Evolutionary conservation across 2,888 invertebrate genomes (phyloP), one percentile per base, ranked within the genome.

Genomic region (Pandemis cinnamomeana): DNA sequence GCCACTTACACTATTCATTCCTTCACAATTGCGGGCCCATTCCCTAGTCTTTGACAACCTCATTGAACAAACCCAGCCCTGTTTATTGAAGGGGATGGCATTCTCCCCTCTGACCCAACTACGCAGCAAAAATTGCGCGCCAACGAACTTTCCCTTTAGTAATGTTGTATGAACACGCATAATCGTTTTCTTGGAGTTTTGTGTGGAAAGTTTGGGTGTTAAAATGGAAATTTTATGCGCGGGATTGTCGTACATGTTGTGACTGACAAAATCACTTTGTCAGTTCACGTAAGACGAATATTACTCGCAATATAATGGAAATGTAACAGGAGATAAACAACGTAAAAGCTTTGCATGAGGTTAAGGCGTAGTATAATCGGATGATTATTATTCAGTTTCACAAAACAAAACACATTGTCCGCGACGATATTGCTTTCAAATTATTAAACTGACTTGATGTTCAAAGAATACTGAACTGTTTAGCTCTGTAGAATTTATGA

Each of bases 31-130:
- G 63, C 55, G 55, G 55, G 2, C 58, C 62, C 62, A 41, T 51
- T 58, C 64, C 64, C 53, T 44, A 44, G 27, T 69, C 53, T 46
- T 69, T 66, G 69, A 73, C 73, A 69, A 73, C 64, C 60, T 55
- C 60, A 70, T 73, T 73, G 69, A 73, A 69, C 51, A 70, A 70
- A 73, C 73, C 27, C 53, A 62, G 60, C 67, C 62, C 36, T 68
- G 55, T 64, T 61, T 72, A 69, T 70, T 70, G 48, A 51, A n/a
- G 60, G 51, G 69, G 69, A 72, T 68, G 61, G 58, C 64, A 53
- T 64, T 66, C 53, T 53, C 73, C 73, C 69, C 73, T 68, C 64
- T 44, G 58, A 72, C 58, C 41, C 46, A 69, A 72, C 69, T 53
- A 67, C 67, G 69, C 48, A 73, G 64, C 60, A 60, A 51, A 69